Base-by-base conservation (phyloP, 2,888 invertebrate genomes). In the Andrena dorsata region DNA sequence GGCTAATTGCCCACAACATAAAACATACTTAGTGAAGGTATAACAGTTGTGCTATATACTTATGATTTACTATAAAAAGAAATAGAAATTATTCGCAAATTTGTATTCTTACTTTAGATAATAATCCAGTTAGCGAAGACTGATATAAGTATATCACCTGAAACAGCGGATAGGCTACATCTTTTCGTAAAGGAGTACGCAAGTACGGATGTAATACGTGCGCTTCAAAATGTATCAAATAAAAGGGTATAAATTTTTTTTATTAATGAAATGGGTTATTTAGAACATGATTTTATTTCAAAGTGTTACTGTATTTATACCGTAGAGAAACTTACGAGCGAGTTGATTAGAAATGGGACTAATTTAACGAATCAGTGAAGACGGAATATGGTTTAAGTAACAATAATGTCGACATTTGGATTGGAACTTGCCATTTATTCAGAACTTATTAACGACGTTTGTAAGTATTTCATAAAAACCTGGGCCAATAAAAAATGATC, bases 51-150 rank as follows among this genome's bases (percentile, higher is more conserved):
- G 35, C 47, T 23, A 35, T 56, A 26, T 41, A 51, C 16, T 41
- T 64, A 41, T 41, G 4, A 20, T 20, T 51, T 51, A 51, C 20
- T 51, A 51, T 32, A 16, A 68, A 35, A 30, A 20, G 13, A 30
- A 66, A 20, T 32, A 35, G n/a, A 32, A 13, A 32, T 7, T 16
- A 56, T n/a, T 56, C 23, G 2, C 13, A 16, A 23, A 16, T 76
- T 26, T 70, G 1, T 70, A 26, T 74, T 47, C 20, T n/a, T 53
- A 0, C 47, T 74, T 30, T 4, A 78, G 78, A 4, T 78, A 68
- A 4, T 68, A 47, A 0, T 20, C 0, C 1, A 32, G 0, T 30
- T 68, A 32, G 8, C 0, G 53, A 0, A 26, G 0, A 0, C 1
- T n/a, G 5, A n/a, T 5, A 10, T 65, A 28, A 51, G 1, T 7